Base-by-base conservation (phyloP, 2,888 invertebrate genomes). In the Nemotelus nigrinus region DNA sequence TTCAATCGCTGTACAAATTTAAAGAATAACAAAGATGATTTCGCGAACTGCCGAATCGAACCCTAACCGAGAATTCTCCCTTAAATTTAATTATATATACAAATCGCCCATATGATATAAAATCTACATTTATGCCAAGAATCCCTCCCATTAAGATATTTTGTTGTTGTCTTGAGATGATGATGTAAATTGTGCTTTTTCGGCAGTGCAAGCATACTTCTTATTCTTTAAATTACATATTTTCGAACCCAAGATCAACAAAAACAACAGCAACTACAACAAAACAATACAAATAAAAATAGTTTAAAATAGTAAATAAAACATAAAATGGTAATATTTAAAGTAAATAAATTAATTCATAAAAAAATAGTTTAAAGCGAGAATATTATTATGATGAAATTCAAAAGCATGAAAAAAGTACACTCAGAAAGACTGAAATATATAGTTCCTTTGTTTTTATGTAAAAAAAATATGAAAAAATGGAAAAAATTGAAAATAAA, bases 371-470 rank as follows among this genome's bases (percentile, higher is more conserved):
- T 67, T 77, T 76, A 76, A 60, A 64, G 67, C 47, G 75, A 75
- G 25, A 75, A 70, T 60, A 74, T 71, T 44, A 71, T 74, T 74
- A 74, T 60, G 60, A 63, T 60, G 74, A 63, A 70, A 74, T 63
- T 74, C 63, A 60, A 74, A 72, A 74, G 60, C 76, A 76, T 76
- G 76, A 76, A 77, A 76, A 77, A 77, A 77, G 85, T 83, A 86
- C 84, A 86, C 85, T 84, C 84, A 86, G 86, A 78, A 87, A 87
- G 86, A 87, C 86, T 87, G 86, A 87, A 86, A 87, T 85, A 86
- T 86, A 87, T 87, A 87, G 86, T 87, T 87, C 87, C 86, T 87
- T 87, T 87, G 86, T 87, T 87, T 86, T 87, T 86, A 86, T 86
- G 86, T 86, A 86, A 83, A 85, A 85, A 81, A 80, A 77, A 81